Evolutionary conservation across 2,797 vertebrate genomes (phyloP), one percentile per base, ranked within the genome.

Genomic region (Erithacus rubecula): DNA sequence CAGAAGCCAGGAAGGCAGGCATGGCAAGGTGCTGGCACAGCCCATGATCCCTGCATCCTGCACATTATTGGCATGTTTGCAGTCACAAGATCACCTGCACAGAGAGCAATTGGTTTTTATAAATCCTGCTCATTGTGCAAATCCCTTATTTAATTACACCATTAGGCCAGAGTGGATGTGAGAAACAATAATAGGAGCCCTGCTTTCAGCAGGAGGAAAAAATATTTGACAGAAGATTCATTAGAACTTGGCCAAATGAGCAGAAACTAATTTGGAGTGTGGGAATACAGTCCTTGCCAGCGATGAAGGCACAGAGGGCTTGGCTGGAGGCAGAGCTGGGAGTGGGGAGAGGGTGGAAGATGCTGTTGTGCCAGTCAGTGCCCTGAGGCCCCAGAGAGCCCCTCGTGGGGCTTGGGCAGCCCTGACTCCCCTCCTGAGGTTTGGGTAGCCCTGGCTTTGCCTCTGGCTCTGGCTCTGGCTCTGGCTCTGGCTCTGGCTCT

Each of bases 51-150:
- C 53, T n/a, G 41, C 24, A 13, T 13, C n/a, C 71, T n/a, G 37
- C 5, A 2, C 37, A 0, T 1, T 0, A 0, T 1, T 0, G n/a
- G 14, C 49, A 3, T 16, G 60, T 34, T 44, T 62, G 44, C 68
- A 97, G 97, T 79, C 96, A 96, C 95, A 92, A 81, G 94, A 95
- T 96, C 96, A 96, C 74, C 56, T 24, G 12, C 82, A 83, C 72
- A 34, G 76, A 79, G 7, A 21, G 55, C 92, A 75, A 68, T 19
- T 90, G 79, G 59, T 47, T 96, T 94, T 93, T 95, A 93, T 76
- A 94, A 96, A 84, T 77, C 83, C 94, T 53, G 27, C 44, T 97
- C 83, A 51, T 97, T 95, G 96, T 94, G 90, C 69, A 96, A 96
- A 96, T 95, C 51, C 15, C 81, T 96, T 97, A 93, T 96, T 96